Evolutionary conservation across 2,797 vertebrate genomes (phyloP).

Genomic region (Microhierax caerulescens): DNA sequence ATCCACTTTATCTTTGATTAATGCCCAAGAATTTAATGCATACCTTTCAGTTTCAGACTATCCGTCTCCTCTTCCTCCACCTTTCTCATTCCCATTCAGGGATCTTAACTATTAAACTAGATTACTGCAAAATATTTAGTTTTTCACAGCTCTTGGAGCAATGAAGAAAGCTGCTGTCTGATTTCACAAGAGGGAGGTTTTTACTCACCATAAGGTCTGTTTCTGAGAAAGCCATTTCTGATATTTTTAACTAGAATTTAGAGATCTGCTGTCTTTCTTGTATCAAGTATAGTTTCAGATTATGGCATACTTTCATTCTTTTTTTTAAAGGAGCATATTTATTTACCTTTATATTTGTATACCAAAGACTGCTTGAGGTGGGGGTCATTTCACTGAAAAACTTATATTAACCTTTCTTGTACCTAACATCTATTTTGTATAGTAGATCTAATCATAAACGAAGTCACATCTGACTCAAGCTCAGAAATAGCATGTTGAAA

Average conservation of each 20-base stretch:
- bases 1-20: neutral
- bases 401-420: neutral
- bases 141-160: neutral
- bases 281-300: neutral
- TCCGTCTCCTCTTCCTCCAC: neutral
- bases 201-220: fast-evolving
- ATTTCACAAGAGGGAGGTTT: neutral
- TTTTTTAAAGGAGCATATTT: neutral
- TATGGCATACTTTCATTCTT: neutral
- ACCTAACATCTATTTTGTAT: neutral
- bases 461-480: neutral
- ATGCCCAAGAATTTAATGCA: neutral
- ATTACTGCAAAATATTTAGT: neutral
- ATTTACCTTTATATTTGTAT: neutral
- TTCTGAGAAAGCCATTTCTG: neutral
- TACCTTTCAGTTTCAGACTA: neutral
- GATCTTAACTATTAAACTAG: neutral
- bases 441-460: neutral
- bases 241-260: neutral
- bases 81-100: neutral
- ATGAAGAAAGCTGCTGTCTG: neutral
- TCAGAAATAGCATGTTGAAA: neutral
- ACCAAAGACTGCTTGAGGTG: neutral
- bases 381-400: neutral
- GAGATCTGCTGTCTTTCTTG: neutral